phyloP scores from a whole-genome alignment of 2,797 vertebrate species.

The Avahi laniger region DNA sequence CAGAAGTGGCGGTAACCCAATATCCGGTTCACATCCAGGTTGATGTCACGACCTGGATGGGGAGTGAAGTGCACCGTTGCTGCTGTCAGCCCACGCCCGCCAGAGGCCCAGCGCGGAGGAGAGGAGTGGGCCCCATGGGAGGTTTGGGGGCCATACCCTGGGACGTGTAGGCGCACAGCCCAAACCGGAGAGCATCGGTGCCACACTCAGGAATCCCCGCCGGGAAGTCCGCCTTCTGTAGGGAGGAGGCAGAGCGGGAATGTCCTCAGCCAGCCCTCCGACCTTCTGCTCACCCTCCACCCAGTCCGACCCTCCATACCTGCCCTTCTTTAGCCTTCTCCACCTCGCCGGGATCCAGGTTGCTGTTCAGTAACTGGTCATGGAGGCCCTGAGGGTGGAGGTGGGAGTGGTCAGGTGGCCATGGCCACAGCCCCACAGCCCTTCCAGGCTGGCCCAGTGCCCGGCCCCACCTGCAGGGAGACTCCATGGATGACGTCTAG shows the following conservation, averaged over 20 bases:
- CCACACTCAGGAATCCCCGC: conserved; percentile 93
- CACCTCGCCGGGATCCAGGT: conserved; percentile 92
- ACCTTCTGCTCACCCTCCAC: not conserved
- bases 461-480: conserved; percentile 88
- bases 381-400: conserved; percentile 88
- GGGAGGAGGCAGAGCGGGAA: not conserved
- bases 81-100: not conserved
- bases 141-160: conserved; percentile 84
- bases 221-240: conserved; percentile 87
- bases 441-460: accelerated
- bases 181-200: conserved; percentile 91
- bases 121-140: too few species aligned
- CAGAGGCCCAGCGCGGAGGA: not conserved
- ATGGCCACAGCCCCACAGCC: not conserved
- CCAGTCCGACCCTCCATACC: conserved; percentile 63
- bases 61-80: not conserved
- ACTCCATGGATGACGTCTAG: conserved; percentile 94
- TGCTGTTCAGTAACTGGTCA: conserved; percentile 89
- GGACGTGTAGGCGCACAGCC: conserved; percentile 90
- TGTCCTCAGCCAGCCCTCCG: not conserved
- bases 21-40: conserved; percentile 95
- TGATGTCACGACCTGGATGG: conserved; percentile 92
- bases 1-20: conserved; percentile 95
- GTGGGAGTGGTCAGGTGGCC: not conserved
- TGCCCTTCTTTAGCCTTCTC: conserved; percentile 93